Conservation (phyloP, 2,113 vertebrate species). For the Muscicapa adusta region DNA sequence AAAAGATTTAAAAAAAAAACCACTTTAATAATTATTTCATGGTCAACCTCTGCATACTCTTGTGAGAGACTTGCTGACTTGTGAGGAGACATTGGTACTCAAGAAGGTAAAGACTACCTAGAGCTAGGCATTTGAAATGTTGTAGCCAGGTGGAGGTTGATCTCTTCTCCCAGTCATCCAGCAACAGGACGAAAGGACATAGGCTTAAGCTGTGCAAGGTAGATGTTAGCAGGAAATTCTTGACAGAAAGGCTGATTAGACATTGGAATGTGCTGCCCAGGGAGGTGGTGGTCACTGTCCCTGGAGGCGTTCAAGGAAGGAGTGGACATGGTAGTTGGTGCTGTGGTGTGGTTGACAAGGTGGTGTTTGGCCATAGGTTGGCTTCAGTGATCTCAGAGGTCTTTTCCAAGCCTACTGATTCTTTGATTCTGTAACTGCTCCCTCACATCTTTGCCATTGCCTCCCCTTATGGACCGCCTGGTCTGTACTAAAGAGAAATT, state of each 20-base stretch:
- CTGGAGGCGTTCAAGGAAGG: neutral
- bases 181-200: neutral
- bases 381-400: neutral
- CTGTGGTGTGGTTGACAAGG: neutral
- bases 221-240: neutral
- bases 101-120: neutral
- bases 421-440: neutral
- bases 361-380: neutral
- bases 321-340: neutral
- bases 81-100: constrained; percentile 40
- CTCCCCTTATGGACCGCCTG: neutral
- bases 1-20: neutral
- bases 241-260: neutral
- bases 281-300: neutral
- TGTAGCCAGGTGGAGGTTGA: neutral
- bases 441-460: neutral
- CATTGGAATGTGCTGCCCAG: neutral
- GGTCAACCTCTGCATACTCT: constrained; percentile 1
- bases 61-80: neutral
- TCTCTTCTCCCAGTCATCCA: neutral
- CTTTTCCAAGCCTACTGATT: neutral
- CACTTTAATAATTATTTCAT: neutral
- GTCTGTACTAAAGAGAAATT: constrained; percentile 24
- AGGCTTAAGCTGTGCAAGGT: neutral
- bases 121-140: neutral